These are phyloP conservation scores for Lophotriccus pileatus DNA, from an alignment of 2,797 vertebrate species.

Conservation along the genomic window DNA sequence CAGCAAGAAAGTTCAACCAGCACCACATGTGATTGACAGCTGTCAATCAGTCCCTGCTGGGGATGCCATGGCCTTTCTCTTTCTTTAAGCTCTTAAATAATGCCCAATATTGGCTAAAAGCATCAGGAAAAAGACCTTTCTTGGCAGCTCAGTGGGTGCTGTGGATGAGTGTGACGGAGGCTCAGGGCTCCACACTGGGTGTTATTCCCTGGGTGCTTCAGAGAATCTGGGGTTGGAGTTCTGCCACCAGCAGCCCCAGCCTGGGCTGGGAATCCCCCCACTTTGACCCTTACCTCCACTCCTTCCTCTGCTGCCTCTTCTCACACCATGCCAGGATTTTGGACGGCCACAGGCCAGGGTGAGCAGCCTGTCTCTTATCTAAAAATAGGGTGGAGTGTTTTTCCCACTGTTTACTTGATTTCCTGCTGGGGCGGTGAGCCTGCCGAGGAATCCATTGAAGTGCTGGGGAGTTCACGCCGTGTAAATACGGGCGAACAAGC, in stretches of 20 bases:
- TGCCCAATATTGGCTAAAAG: not conserved
- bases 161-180: rapidly evolving
- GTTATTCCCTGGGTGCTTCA: not conserved
- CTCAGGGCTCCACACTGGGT: not conserved
- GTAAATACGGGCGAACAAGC: not conserved
- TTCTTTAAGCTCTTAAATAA: not conserved
- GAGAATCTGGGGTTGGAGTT: not conserved
- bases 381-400: conserved; percentile 47
- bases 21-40: rapidly evolving
- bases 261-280: not conserved
- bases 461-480: not conserved
- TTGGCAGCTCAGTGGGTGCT: rapidly evolving
- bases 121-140: not conserved
- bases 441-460: conserved; percentile 5
- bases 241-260: not conserved
- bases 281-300: not conserved
- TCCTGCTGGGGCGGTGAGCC: conserved; percentile 41
- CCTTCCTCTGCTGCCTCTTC: not conserved
- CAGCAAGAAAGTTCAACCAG: not conserved
- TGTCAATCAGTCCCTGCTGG: not conserved
- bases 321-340: rapidly evolving
- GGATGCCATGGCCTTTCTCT: not conserved
- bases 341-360: not conserved
- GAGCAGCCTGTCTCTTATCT: not conserved
- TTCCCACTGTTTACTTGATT: conserved; percentile 58